Conservation (phyloP, 37 sponge, comb jelly and placozoan genomes). For the Halisarca cf. caerulea region DNA sequence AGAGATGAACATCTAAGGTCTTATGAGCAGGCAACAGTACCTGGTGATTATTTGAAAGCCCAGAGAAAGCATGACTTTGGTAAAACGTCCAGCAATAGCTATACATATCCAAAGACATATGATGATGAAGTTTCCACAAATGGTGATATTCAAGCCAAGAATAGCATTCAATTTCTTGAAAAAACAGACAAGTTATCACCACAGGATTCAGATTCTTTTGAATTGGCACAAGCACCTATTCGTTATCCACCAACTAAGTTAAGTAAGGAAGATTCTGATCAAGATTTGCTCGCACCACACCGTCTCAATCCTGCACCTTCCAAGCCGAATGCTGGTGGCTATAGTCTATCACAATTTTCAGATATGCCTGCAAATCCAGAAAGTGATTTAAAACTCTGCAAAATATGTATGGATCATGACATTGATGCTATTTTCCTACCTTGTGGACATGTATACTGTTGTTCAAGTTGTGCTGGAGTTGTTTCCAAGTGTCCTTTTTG, state of each 20-base stretch:
- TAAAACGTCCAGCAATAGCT: too few relatives aligned
- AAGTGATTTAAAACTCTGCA: constrained; percentile 9
- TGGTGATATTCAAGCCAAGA: too few relatives aligned
- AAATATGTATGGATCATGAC: constrained; percentile 14
- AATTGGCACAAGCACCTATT: not conserved
- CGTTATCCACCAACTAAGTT: not conserved
- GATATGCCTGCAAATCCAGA: not conserved
- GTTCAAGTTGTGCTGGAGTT: not conserved
- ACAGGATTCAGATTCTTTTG: too few relatives aligned
- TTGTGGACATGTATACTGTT: constrained; percentile 24
- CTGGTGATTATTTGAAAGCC: too few relatives aligned
- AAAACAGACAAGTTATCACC: too few relatives aligned
- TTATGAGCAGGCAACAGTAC: too few relatives aligned
- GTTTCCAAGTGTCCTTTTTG: constrained; percentile 2
- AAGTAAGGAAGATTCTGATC: not conserved
- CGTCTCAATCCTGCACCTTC: not conserved
- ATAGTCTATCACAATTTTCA: not conserved
- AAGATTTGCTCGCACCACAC: not conserved
- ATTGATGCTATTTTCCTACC: constrained; percentile 19
- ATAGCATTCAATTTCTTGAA: too few relatives aligned
- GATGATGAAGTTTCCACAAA: too few relatives aligned
- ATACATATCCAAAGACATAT: too few relatives aligned
- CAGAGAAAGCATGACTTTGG: too few relatives aligned
- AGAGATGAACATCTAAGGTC: too few relatives aligned
- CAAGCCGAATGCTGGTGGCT: not conserved